Percentiles rank a stretch among this genome's conserved stretches.
phyloP scores from a whole-genome alignment of 2,113 vertebrate species.

The Eupsittula cactorum region DNA sequence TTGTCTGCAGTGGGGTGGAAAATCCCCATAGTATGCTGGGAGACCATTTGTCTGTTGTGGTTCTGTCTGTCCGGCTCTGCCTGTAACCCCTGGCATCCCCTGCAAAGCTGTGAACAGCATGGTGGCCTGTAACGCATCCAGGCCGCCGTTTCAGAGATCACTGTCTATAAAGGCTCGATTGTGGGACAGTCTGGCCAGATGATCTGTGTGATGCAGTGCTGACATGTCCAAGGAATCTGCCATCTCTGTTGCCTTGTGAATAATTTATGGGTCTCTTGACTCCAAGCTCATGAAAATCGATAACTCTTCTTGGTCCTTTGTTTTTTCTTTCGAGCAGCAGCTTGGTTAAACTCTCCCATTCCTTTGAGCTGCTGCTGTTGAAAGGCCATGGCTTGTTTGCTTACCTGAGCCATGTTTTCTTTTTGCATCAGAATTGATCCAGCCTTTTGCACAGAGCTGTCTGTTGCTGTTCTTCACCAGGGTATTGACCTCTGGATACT shows the following conservation, averaged over 20 bases:
- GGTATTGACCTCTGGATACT: background rate
- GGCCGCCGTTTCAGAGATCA: background rate
- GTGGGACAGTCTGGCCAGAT: background rate
- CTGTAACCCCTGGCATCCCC: background rate
- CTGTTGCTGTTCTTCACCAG: background rate
- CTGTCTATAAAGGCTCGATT: background rate
- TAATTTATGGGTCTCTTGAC: slow-evolving; percentile 45
- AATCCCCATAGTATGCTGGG: background rate
- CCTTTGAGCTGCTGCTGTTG: slow-evolving; percentile 34
- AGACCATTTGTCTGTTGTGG: background rate
- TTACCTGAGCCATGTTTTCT: background rate
- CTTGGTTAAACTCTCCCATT: slow-evolving; percentile 43
- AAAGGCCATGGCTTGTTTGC: background rate
- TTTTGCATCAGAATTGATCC: background rate
- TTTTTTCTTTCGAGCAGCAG: background rate
- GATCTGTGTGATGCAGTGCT: background rate
- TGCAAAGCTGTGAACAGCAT: background rate
- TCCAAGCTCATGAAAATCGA: slow-evolving; percentile 48
- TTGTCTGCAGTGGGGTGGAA: background rate
- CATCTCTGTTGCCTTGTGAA: slow-evolving; percentile 22
- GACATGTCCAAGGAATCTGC: slow-evolving; percentile 26
- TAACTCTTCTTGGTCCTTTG: background rate
- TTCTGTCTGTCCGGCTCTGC: background rate
- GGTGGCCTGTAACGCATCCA: background rate
- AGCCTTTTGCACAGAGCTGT: background rate